These are phyloP conservation scores for Mugil cephalus DNA, from an alignment of 2,113 vertebrate species.

Conservation along the genomic window DNA sequence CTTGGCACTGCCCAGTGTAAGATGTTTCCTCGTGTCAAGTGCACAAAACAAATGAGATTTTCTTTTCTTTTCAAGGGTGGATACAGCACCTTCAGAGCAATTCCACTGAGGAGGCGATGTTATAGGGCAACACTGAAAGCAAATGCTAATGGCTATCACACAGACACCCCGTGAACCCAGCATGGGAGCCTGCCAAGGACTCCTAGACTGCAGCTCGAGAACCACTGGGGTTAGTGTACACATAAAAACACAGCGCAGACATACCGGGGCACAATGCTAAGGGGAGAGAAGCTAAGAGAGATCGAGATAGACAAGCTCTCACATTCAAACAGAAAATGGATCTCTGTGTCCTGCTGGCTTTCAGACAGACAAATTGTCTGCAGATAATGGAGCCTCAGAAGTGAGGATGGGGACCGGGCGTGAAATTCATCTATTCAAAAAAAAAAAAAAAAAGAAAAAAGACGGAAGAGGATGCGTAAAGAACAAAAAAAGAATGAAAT, in stretches of 20 bases:
- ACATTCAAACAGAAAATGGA: slow-evolving; percentile 58
- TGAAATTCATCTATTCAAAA: slow-evolving; percentile 62
- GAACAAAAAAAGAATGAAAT: slow-evolving; percentile 48
- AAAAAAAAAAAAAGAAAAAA: slow-evolving; percentile 3
- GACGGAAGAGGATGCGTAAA: slow-evolving; percentile 10
- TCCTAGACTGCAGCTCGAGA: slow-evolving; percentile 19
- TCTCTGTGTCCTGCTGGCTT: slow-evolving; percentile 52
- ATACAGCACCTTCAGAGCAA: slow-evolving; percentile 37
- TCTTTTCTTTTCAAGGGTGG: slow-evolving; percentile 31
- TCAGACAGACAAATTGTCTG: slow-evolving; percentile 69
- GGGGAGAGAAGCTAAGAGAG: slow-evolving; percentile 20
- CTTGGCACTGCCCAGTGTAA: slow-evolving; percentile 5
- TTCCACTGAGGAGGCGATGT: slow-evolving; percentile 43
- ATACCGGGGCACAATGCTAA: not conserved
- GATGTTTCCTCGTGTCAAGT: slow-evolving; percentile 26
- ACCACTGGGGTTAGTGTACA: not conserved
- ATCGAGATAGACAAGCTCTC: slow-evolving; percentile 28
- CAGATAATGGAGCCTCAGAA: slow-evolving; percentile 66
- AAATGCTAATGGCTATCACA: slow-evolving; percentile 60
- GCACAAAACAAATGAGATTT: slow-evolving; percentile 46
- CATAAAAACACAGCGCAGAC: slow-evolving; percentile 11
- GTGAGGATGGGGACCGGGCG: slow-evolving; percentile 56
- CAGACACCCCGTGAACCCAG: slow-evolving; percentile 52
- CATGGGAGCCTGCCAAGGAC: slow-evolving; percentile 57
- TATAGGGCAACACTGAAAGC: slow-evolving; percentile 47